Evolutionary conservation across 2,888 invertebrate genomes (phyloP), one percentile per base, ranked within the genome.

Genomic region (Parnassius orleans): DNA sequence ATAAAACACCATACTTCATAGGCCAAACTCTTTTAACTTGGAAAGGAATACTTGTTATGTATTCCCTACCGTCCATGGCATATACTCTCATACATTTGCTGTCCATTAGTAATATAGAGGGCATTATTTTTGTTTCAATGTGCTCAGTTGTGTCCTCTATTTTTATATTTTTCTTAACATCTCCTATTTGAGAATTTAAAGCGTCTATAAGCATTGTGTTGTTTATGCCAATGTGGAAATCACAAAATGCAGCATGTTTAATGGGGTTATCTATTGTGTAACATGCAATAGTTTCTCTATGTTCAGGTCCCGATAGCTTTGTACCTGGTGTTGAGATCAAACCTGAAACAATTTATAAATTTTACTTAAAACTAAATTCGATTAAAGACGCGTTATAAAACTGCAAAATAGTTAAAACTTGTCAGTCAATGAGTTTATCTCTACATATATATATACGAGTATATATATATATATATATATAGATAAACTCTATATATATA

Each of bases 261-360:
- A 98, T 95, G 0, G 95, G 94, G n/a, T 94, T 93, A 63, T 97
- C 95, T 73, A 96, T 94, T 7, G 97, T 97, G 78, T 96, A 98
- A 60, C 96, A 95, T 68, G 94, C 93, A 24, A 95, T 87, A 3
- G 92, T 93, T 76, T 92, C 92, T 65, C 93, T 81, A 10, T 92
- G 89, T 70, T 93, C 93, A 41, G 93, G 86, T 3, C 85, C 84
- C 10, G 92, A 87, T 1, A 87, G 69, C 72, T 92, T 93, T 60
- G 92, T 86, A 9, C 82, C 89, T 64, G 91, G 92, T 57, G 89
- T 86, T 57, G 92, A 93, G 12, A 93, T 82, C 48, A 93, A 76
- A 14, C 94, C 92, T 92, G 75, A n/a, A 81, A 77, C 46, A 57
- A 11, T 33, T 33, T 33, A 7, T 33, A 7, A 33, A 33, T 33